These are phyloP conservation scores for Morinoia aosen DNA, from an alignment of 2,888 invertebrate genomes.

Conservation along the genomic window DNA sequence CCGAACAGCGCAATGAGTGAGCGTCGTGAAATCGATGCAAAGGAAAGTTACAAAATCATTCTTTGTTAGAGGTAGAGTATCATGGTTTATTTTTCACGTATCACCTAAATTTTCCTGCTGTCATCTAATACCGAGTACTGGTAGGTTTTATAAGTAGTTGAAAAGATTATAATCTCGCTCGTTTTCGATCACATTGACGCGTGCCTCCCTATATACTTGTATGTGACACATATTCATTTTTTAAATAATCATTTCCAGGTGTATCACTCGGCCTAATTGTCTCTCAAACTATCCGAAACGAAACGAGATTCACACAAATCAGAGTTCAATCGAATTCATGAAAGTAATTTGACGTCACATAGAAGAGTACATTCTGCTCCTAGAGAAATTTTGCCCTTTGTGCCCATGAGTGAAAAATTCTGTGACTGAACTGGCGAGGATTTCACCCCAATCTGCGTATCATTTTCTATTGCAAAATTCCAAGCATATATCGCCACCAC, in stretches of 20 bases:
- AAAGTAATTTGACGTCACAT: background rate
- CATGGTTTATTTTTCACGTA: no score
- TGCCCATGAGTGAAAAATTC: background rate
- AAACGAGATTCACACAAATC: background rate
- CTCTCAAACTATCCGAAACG: no score
- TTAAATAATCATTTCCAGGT: no score
- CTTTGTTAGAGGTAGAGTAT: no score
- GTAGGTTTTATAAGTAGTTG: background rate
- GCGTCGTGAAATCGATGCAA: no score
- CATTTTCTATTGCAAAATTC: background rate
- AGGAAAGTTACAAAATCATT: no score
- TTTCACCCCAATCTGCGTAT: background rate
- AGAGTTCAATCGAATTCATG: background rate
- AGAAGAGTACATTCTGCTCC: background rate
- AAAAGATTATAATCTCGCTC: no score
- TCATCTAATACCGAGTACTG: background rate
- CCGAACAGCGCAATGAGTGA: background rate
- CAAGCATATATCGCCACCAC: background rate
- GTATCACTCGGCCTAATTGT: no score
- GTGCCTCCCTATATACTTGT: no score
- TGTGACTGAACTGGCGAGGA: background rate
- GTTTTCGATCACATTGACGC: no score
- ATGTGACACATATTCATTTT: no score
- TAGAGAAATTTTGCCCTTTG: background rate
- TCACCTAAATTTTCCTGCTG: no score